Evolutionary conservation across 2,797 vertebrate genomes (phyloP), one percentile per base, ranked within the genome.

Genomic region (Enteromius trimaculatus): DNA sequence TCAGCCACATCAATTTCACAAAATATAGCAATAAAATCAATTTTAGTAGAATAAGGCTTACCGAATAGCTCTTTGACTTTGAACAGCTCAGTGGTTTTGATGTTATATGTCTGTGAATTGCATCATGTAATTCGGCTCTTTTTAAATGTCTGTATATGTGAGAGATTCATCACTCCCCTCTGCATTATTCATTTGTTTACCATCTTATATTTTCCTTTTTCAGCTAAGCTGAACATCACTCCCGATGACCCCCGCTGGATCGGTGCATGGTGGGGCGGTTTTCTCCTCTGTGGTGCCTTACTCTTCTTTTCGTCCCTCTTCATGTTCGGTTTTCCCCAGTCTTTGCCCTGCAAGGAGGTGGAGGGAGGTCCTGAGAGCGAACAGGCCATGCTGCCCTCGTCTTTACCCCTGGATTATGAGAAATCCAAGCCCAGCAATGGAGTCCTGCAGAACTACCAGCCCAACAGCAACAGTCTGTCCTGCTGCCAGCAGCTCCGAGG

Each of bases 291-390:
- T 3, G 97, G 97, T 93, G 97, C 96, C 95, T 97, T 99, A 94
- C 97, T 99, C 88, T 99, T 99, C 92, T 96, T 96, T 95, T 98
- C 98, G 0, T 95, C 98, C 58, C 92, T 99, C 88, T 89, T 96
- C 55, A 99, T 99, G 98, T 99, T 99, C 1, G 98, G 98, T 65
- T 99, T 99, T 90, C 98, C 98, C 9, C 96, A 98, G 92, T 97
- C 98, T 1, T 94, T 99, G 90, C 92, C 96, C 6, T 89, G 84
- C 0, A 92, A 34, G 39, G 92, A 94, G 51, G 75, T 39, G 0
- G 96, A 97, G 83, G 92, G 92, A 0, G 72, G 89, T 0, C 82
- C 90, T 5, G 97, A 99, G 85, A 97, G 95, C 0, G 96, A 98
- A 92, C 97, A 97, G 90, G 96, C 96, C 88, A 98, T 99, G 97